A percentile compares a stretch with the other conserved stretches of the same genome.
phyloP scores from a whole-genome alignment of 2,113 vertebrate genomes.

The Eulacestoma nigropectus region DNA sequence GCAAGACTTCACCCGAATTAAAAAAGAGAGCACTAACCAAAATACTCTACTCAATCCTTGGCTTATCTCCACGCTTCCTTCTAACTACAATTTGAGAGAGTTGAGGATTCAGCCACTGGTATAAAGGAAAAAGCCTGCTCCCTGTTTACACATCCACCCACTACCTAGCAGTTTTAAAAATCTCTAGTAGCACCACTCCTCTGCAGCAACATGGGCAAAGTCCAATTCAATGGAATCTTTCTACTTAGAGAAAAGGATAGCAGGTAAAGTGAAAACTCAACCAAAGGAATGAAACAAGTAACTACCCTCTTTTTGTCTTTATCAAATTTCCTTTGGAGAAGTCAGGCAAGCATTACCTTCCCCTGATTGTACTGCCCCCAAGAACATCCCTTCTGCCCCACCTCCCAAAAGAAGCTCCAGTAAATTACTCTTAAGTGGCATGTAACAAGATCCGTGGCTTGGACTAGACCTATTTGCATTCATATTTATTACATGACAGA shows the following conservation, averaged over 20 bases:
- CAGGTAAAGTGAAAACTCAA: not conserved
- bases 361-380: rapidly evolving
- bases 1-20: not conserved
- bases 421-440: not conserved
- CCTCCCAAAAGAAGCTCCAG: not conserved
- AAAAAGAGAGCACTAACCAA: not conserved
- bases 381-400: not conserved
- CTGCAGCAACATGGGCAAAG: not conserved
- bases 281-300: not conserved
- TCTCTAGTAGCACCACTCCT: not conserved
- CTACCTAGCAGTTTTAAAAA: not conserved
- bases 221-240: not conserved
- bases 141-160: not conserved
- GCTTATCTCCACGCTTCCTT: not conserved
- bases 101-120: not conserved
- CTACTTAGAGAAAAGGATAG: not conserved
- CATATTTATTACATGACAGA: not conserved
- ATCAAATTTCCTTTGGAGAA: not conserved
- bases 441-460: not conserved
- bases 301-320: not conserved
- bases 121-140: not conserved
- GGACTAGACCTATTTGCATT: not conserved
- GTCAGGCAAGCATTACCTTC: not conserved
- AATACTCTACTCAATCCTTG: not conserved
- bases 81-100: not conserved